A percentile compares a stretch with the other conserved stretches of the same genome.
Conservation (phyloP, 2,113 vertebrate genomes). For the Argyrosomus japonicus region DNA sequence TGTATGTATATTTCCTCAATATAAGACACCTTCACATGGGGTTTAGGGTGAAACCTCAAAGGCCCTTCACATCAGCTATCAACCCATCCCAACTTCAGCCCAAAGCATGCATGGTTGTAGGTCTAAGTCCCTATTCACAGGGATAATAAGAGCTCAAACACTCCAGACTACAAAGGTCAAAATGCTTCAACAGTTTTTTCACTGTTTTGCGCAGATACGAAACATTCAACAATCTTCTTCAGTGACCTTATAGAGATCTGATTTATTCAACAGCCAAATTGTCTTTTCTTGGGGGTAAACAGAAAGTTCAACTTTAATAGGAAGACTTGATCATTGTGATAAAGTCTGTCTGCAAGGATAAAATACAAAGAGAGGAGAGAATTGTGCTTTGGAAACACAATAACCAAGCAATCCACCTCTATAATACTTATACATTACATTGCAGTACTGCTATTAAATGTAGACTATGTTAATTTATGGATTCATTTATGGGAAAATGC, state of each 20-base stretch:
- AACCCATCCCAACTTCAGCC: background rate
- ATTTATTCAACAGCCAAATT: conserved; percentile 29
- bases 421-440: background rate
- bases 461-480: conserved; percentile 13
- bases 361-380: conserved; percentile 13
- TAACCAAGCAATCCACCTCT: background rate
- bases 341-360: conserved; percentile 23
- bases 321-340: conserved; percentile 42
- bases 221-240: conserved; percentile 9
- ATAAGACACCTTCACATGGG: background rate
- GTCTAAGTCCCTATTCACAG: background rate
- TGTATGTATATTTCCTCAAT: background rate
- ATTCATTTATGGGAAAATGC: conserved; percentile 7
- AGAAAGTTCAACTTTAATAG: conserved; percentile 52
- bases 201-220: background rate
- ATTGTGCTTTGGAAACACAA: conserved; percentile 6
- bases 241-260: conserved; percentile 4
- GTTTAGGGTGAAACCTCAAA: background rate
- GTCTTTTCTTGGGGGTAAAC: conserved; percentile 42
- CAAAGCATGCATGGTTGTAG: background rate
- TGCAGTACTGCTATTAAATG: conserved; percentile 18
- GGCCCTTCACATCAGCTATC: background rate
- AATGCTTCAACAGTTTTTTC: background rate
- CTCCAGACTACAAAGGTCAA: background rate
- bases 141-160: background rate